Evolutionary conservation across 2,888 invertebrate species (phyloP), one percentile per base, ranked within the genome.

Genomic region (Copidosoma aretas): DNA sequence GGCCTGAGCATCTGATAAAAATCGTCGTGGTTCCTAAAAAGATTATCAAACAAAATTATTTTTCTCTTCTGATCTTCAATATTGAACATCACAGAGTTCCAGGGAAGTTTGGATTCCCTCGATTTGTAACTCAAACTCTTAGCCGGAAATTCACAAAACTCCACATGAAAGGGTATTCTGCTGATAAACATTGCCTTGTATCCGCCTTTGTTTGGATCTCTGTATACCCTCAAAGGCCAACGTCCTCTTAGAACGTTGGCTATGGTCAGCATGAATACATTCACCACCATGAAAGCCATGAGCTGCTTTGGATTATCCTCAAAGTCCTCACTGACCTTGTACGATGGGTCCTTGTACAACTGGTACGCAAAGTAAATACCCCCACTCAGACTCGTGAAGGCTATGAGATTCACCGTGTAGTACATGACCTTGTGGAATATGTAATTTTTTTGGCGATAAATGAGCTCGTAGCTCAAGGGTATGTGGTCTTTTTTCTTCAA

Each of bases 171-270:
- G 3, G 75, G 75, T 17, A 72, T 12, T 21, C 51, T 49, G 19
- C 75, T 68, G 17, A 71, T 12, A 21, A 63, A 65, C 10, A 75
- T 51, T 0, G 71, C 72, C 64, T 41, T 71, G n/a, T 67, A 73
- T 0, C 53, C 58, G 10, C 68, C 43, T 15, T 57, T 58, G 10
- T 57, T 15, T 1, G 58, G 49, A 46, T 71, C 65, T 32, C 60
- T 69, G 70, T 75, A 76, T 41, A 76, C 64, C 71, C 76, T 68
- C 0, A 70, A 21, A 41, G 58, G 19, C 46, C n/a, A 64, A 17
- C 65, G 57, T 10, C 14, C 1, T 1, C 68, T 32, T 8, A 32
- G 8, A 32, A 32, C 63, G 1, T 62, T 39, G 5, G 15, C 52
- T n/a, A 21, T 15, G 10, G 32, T 1, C 8, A 58, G 1, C 39